A percentile compares a stretch with the other conserved stretches of the same genome.
Conservation (phyloP, 2,113 vertebrate species). For the Muscicapa adusta region DNA sequence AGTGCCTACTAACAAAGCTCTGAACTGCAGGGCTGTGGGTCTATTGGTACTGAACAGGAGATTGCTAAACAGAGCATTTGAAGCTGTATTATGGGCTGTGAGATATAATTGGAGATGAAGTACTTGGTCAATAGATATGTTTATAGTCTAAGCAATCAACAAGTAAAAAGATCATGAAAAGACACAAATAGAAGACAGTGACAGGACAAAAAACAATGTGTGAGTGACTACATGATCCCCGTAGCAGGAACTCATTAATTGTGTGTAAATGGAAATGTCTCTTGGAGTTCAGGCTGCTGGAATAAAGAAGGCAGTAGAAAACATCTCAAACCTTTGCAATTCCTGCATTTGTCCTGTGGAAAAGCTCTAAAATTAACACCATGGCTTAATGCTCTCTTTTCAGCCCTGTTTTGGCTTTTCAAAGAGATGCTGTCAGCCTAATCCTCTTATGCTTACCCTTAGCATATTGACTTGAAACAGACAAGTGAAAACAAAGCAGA, state of each 20-base stretch:
- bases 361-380: background rate
- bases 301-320: background rate
- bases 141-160: background rate
- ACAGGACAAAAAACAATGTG: background rate
- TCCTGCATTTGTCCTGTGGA: background rate
- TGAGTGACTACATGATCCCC: background rate
- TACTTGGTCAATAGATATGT: background rate
- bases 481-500: background rate
- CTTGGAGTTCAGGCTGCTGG: background rate
- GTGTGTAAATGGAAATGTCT: background rate
- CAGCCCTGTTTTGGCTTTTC: background rate
- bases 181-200: background rate
- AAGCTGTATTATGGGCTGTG: background rate
- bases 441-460: background rate
- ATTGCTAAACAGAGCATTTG: background rate
- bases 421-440: background rate
- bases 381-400: background rate
- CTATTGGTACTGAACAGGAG: fast-evolving
- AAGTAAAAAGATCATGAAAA: background rate
- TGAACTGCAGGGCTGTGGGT: background rate
- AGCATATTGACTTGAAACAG: background rate
- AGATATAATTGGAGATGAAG: background rate
- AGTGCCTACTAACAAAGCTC: background rate
- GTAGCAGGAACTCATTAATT: background rate
- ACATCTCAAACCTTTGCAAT: background rate